Evolutionary conservation across 1,140 invertebrate species (phyloP).

Genomic region (Anadara kagoshimensis): DNA sequence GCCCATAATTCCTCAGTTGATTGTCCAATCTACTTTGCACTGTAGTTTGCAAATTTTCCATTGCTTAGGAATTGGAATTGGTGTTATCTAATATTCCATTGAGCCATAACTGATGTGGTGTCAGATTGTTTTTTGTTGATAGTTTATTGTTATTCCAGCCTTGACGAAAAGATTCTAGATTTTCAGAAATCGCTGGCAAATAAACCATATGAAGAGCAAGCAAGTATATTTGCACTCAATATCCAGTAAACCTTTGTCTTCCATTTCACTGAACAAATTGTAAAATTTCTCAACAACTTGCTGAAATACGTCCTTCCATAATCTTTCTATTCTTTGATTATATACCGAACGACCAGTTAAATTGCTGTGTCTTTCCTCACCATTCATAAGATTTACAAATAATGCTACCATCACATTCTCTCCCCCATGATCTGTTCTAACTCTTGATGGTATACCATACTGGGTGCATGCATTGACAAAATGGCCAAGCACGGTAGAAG

Average conservation of each 20-base stretch:
- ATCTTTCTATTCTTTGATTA: conserved; percentile 18
- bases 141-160: conserved; percentile 27
- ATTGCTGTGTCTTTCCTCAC: background rate
- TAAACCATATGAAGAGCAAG: conserved; percentile 1
- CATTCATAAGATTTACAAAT: conserved; percentile 12
- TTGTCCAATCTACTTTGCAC: no score
- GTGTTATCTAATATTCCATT: conserved; percentile 7
- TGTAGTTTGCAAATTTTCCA: no score
- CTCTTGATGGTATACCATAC: conserved; percentile 15
- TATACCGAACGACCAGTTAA: conserved; percentile 16
- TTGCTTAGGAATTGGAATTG: no score
- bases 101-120: conserved; percentile 24
- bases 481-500: conserved; percentile 5
- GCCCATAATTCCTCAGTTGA: no score
- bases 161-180: conserved; percentile 9
- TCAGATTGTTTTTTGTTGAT: conserved; percentile 8
- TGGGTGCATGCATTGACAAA: background rate
- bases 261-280: conserved; percentile 7
- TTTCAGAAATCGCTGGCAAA: conserved; percentile 14
- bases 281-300: conserved; percentile 6
- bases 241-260: background rate
- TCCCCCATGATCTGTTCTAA: conserved; percentile 12
- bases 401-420: conserved; percentile 18
- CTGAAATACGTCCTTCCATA: conserved; percentile 36
- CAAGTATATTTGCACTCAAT: background rate